Evolutionary conservation across 2,797 vertebrate species (phyloP).

Genomic region (Periophthalmus magnuspinnatus): DNA sequence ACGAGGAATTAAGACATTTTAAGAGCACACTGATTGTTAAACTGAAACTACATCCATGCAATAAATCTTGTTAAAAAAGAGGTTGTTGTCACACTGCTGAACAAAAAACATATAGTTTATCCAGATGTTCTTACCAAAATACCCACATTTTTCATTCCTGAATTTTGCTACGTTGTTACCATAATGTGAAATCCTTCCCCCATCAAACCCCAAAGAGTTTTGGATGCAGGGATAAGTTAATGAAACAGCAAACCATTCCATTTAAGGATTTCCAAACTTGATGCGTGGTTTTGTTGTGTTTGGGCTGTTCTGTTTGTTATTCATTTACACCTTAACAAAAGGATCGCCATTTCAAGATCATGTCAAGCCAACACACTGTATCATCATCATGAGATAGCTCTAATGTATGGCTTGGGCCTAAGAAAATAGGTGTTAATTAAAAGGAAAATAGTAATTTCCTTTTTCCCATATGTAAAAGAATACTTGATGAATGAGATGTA

Average conservation of each 20-base stretch:
- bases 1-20: slow-evolving; percentile 4
- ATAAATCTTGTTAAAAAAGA: not conserved
- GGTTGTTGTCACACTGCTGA: not conserved
- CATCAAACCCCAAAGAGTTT: not conserved
- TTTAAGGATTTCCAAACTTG: not conserved
- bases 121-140: slow-evolving; percentile 5
- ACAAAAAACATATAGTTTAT: not conserved
- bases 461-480: not conserved
- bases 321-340: not conserved
- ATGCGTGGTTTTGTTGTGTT: not conserved
- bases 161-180: slow-evolving; percentile 4
- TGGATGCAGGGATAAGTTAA: not conserved
- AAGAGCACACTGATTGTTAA: not conserved
- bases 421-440: no score
- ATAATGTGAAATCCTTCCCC: not conserved
- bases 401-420: no score
- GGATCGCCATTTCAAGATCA: not conserved
- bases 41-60: not conserved
- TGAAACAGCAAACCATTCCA: not conserved
- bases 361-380: not conserved
- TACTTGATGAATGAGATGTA: not conserved
- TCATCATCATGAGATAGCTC: no score
- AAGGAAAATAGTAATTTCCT: no score
- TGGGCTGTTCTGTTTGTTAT: not conserved
- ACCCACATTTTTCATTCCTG: not conserved